phyloP scores from a whole-genome alignment of 2,888 invertebrate genomes.

The Pseudeuparius sepicola region DNA sequence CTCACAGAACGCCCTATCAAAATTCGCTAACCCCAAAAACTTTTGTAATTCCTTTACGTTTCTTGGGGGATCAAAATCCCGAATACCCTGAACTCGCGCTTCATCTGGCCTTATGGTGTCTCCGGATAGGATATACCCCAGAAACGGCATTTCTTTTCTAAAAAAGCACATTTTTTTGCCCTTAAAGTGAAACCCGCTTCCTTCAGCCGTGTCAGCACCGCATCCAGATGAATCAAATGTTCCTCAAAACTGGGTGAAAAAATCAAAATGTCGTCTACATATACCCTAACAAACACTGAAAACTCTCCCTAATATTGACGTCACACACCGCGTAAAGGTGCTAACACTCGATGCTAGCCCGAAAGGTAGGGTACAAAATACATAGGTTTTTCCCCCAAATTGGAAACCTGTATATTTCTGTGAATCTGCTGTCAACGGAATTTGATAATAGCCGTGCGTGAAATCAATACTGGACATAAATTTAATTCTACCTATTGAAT shows the following conservation, averaged over 20 bases:
- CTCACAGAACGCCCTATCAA: no score
- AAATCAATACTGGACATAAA: no score
- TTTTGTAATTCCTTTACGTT: constrained; percentile 25
- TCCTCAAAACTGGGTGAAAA: constrained; percentile 11
- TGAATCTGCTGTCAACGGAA: no score
- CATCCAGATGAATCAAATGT: constrained; percentile 16
- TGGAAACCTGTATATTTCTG: constrained; percentile 21
- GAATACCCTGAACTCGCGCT: constrained; percentile 22
- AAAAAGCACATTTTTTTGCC: constrained; percentile 15
- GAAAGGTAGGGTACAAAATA: constrained; percentile 18
- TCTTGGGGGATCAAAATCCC: constrained; percentile 23
- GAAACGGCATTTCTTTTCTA: constrained; percentile 12
- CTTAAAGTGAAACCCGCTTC: constrained; percentile 12
- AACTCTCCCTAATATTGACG: constrained; percentile 13
- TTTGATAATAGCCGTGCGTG: constrained; percentile 19
- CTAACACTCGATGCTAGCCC: constrained; percentile 13
- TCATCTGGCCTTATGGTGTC: constrained; percentile 14
- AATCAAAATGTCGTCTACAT: constrained; percentile 18
- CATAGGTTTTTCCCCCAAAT: constrained; percentile 13
- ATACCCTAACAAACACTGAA: constrained; percentile 10
- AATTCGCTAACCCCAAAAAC: constrained; percentile 26
- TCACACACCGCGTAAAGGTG: constrained; percentile 9
- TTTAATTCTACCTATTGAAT: no score
- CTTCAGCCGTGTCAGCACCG: constrained; percentile 10
- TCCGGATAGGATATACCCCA: constrained; percentile 14